Evolutionary conservation across 1,140 invertebrate species (phyloP).

Genomic region (Megalopta genalis): DNA sequence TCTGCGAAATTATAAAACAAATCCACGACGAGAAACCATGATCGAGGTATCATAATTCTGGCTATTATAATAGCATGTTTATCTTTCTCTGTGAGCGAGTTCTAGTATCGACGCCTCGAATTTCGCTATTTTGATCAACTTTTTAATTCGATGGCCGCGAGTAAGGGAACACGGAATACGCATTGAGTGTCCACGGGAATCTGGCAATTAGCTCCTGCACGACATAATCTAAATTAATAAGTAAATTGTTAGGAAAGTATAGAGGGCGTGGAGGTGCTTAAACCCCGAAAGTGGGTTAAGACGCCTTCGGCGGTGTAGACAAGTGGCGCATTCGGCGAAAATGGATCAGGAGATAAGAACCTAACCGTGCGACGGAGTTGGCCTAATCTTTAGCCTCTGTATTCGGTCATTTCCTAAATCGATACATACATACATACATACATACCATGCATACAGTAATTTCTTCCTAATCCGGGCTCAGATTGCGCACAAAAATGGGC

Average conservation of each 20-base stretch:
- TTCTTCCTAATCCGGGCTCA: no score
- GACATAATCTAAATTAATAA: slow-evolving; percentile 80
- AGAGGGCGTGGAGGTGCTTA: slow-evolving; percentile 63
- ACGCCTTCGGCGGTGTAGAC: slow-evolving; percentile 59
- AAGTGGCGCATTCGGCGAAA: slow-evolving; percentile 76
- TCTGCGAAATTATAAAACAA: no score
- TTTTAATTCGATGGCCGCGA: no score
- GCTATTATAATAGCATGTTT: no score
- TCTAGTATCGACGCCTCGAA: no score
- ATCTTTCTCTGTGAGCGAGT: no score
- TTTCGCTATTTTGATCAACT: not conserved
- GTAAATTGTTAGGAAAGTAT: slow-evolving; percentile 76
- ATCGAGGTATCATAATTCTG: no score
- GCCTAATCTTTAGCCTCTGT: slow-evolving; percentile 35
- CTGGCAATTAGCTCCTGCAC: slow-evolving; percentile 76
- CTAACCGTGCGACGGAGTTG: slow-evolving; percentile 10
- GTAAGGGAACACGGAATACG: not conserved
- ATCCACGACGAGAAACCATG: no score
- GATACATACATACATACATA: no score
- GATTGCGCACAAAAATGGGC: no score
- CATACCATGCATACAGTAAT: no score
- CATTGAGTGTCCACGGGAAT: not conserved
- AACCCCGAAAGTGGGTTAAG: slow-evolving; percentile 69
- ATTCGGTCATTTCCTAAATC: not conserved
- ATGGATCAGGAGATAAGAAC: slow-evolving; percentile 73